Evolutionary conservation across 1,140 invertebrate species (phyloP).

Genomic region (Idris sp.): DNA sequence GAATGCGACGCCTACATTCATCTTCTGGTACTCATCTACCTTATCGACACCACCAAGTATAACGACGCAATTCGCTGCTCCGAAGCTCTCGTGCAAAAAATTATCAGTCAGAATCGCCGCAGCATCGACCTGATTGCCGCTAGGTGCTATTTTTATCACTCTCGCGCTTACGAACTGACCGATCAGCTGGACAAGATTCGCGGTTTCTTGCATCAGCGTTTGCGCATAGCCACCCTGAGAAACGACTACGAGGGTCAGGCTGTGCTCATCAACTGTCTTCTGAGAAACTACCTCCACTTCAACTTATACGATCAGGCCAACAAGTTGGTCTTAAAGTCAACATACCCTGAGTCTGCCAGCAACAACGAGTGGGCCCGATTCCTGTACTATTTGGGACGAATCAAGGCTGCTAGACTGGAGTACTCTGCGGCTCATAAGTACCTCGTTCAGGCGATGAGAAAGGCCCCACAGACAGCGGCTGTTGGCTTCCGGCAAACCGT

Average conservation of each 20-base stretch:
- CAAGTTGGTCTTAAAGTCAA: conserved; percentile 97
- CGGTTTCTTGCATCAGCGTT: conserved; percentile 91
- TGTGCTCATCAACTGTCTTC: conserved; percentile 95
- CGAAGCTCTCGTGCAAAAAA: conserved; percentile 91
- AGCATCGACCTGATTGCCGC: conserved; percentile 96
- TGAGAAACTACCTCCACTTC: conserved; percentile 97
- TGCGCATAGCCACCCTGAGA: conserved; percentile 95
- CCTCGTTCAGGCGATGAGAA: conserved; percentile 94
- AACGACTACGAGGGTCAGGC: conserved; percentile 99
- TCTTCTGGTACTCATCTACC: conserved; percentile 91
- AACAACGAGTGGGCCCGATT: conserved; percentile 99
- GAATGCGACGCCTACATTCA: conserved; percentile 98
- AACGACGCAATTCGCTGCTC: conserved; percentile 88
- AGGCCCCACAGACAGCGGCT: conserved; percentile 97
- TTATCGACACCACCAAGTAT: conserved; percentile 91
- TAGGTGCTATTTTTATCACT: conserved; percentile 98
- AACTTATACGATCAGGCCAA: conserved; percentile 97
- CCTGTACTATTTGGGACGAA: conserved; percentile 97
- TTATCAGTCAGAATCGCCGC: conserved; percentile 92
- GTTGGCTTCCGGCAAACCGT: conserved; percentile 99
- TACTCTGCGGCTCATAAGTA: conserved; percentile 98
- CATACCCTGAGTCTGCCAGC: conserved; percentile 96
- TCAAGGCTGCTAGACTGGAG: conserved; percentile 97
- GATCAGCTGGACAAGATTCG: conserved; percentile 93
- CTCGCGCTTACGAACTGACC: conserved; percentile 93